Evolutionary conservation across 2,888 invertebrate species (phyloP).

Genomic region (Cerceris ruficornis): DNA sequence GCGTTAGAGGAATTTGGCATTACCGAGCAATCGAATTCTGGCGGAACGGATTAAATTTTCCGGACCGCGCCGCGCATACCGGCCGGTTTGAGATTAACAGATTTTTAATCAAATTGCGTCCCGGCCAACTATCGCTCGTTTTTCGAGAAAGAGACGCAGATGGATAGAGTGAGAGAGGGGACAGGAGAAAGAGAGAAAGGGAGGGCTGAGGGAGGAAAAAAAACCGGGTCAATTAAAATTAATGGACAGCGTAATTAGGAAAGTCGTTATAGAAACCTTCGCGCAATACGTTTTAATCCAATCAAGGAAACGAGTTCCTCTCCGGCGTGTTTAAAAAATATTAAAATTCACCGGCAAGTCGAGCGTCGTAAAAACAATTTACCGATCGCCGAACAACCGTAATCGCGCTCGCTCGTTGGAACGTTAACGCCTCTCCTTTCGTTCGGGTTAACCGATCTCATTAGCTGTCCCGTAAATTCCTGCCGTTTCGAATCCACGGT

Average conservation of each 20-base stretch:
- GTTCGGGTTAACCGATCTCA: constrained; percentile 19
- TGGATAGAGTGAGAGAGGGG: too few species aligned
- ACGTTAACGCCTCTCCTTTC: constrained; percentile 22
- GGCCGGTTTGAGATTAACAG: constrained; percentile 2
- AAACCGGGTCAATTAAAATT: constrained; percentile 62
- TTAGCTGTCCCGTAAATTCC: constrained; percentile 11
- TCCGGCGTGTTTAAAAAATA: constrained; percentile 52
- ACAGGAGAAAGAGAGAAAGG: neutral
- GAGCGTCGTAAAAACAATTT: constrained; percentile 27
- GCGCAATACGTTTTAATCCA: constrained; percentile 55
- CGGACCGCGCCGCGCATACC: constrained; percentile 10
- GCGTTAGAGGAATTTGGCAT: constrained; percentile 40
- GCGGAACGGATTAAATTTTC: neutral
- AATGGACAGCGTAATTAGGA: constrained; percentile 61
- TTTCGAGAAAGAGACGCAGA: neutral
- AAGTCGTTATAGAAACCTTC: constrained; percentile 51
- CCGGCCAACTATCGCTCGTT: constrained; percentile 36
- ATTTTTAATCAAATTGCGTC: constrained; percentile 49
- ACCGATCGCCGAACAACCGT: neutral
- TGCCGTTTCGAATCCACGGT: constrained; percentile 19
- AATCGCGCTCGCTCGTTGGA: constrained; percentile 5
- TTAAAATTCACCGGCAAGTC: constrained; percentile 42
- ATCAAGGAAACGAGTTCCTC: constrained; percentile 56
- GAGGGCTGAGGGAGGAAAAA: constrained; percentile 24
- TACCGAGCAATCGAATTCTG: constrained; percentile 12